Percentiles rank a stretch among this genome's conserved stretches.
phyloP scores from a whole-genome alignment of 2,113 vertebrate genomes.

The Suncus etruscus region DNA sequence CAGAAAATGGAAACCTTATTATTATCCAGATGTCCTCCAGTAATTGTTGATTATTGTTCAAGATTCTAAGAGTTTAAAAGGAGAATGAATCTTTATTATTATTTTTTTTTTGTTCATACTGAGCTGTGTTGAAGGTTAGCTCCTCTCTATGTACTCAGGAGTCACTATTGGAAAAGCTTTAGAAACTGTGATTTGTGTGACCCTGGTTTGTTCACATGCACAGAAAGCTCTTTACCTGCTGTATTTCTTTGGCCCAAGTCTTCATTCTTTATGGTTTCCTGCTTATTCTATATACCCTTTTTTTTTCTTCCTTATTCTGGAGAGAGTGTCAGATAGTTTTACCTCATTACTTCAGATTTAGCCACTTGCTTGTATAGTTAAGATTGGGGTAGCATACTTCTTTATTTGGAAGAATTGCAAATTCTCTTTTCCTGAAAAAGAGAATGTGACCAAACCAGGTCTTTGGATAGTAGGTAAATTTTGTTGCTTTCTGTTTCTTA shows the following conservation, averaged over 20 bases:
- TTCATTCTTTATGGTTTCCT: neutral
- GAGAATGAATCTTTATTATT: neutral
- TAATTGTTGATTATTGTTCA: constrained; percentile 22
- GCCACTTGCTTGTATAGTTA: neutral
- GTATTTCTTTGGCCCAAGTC: neutral
- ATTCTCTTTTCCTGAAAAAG: neutral
- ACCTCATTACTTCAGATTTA: constrained; percentile 4
- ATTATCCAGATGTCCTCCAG: neutral
- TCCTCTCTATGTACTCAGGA: no score
- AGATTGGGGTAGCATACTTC: neutral
- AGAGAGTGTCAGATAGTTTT: neutral
- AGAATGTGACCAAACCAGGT: neutral
- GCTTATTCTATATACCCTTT: neutral
- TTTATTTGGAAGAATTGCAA: neutral
- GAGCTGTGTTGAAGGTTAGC: no score
- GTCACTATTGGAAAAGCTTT: no score
- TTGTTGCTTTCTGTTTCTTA: constrained; percentile 9
- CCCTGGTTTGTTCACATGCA: no score
- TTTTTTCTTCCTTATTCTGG: neutral
- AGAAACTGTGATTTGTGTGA: no score
- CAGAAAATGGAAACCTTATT: neutral
- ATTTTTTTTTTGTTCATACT: no score
- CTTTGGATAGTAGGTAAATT: constrained; percentile 8
- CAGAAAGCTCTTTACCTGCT: no score
- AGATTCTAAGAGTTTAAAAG: neutral